Conservation (phyloP, 2,888 invertebrate genomes). For the Xestia c-nigrum region DNA sequence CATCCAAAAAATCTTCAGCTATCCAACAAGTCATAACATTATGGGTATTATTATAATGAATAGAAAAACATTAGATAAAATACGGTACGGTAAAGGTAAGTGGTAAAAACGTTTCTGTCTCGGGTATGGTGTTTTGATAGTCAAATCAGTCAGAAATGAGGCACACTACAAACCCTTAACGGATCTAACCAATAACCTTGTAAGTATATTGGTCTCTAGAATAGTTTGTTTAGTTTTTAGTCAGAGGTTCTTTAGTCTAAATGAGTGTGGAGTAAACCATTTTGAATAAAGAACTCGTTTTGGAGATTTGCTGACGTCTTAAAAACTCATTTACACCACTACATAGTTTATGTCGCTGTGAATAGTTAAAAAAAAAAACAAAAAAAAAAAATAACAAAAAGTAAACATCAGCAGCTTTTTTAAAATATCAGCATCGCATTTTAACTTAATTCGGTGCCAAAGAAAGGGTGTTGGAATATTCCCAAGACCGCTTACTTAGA, state of each 20-base stretch:
- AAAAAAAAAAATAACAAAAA: conserved; percentile 28
- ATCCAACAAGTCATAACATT: too few relatives aligned
- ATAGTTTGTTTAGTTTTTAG: neutral
- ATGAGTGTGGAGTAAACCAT: neutral
- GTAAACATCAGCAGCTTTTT: conserved; percentile 40
- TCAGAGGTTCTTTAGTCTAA: neutral
- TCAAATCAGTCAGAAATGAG: too few relatives aligned
- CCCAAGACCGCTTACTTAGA: conserved; percentile 64
- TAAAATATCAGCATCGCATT: conserved; percentile 54
- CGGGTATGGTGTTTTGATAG: too few relatives aligned
- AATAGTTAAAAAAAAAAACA: conserved; percentile 5
- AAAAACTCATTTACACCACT: conserved; percentile 3
- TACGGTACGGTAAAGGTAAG: too few relatives aligned
- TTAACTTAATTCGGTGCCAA: conserved; percentile 57
- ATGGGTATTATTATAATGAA: too few relatives aligned
- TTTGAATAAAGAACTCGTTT: conserved; percentile 13
- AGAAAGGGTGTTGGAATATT: conserved; percentile 65
- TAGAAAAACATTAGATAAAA: too few relatives aligned
- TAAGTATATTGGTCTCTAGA: neutral
- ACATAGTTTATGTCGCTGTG: neutral
- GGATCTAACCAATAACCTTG: too few relatives aligned
- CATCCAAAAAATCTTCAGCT: too few relatives aligned
- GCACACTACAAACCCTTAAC: too few relatives aligned
- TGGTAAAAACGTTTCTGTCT: too few relatives aligned
- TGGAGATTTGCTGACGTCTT: neutral